These are phyloP conservation scores for Mythimna albipuncta DNA, from an alignment of 2,888 invertebrate genomes.

Conservation along the genomic window DNA sequence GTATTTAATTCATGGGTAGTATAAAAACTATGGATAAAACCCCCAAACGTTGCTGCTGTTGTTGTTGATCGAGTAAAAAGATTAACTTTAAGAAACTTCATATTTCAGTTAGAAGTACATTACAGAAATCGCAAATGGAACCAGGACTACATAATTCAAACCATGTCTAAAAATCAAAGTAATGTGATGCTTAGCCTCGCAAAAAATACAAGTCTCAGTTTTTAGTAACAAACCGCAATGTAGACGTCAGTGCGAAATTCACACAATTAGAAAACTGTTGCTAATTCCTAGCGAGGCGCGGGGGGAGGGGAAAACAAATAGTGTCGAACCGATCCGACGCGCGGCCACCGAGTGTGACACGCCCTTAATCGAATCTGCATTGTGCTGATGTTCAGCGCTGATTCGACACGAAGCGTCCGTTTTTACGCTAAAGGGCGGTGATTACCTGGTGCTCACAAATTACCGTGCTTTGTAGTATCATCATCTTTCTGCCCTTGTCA, in stretches of 20 bases:
- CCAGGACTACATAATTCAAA: neutral
- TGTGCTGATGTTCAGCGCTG: slow-evolving; percentile 19
- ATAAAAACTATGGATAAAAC: no score
- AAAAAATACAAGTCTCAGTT: neutral
- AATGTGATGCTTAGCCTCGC: neutral
- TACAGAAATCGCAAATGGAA: neutral
- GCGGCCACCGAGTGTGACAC: slow-evolving; percentile 41
- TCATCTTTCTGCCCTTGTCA: neutral
- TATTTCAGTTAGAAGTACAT: neutral
- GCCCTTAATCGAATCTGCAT: slow-evolving; percentile 57
- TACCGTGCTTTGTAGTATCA: neutral
- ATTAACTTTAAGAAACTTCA: neutral
- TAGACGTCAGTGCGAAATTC: slow-evolving; percentile 33
- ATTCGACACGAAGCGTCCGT: slow-evolving; percentile 16
- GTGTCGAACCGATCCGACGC: slow-evolving; percentile 50
- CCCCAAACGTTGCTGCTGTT: no score
- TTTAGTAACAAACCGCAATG: slow-evolving; percentile 26
- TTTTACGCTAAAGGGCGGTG: slow-evolving; percentile 9
- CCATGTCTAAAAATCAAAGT: neutral
- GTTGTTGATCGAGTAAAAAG: neutral
- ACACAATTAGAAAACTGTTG: slow-evolving; percentile 63
- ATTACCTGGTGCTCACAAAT: neutral
- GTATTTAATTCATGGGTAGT: no score
- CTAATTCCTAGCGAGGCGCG: slow-evolving; percentile 45
- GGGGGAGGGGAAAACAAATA: slow-evolving; percentile 39